phyloP scores from a whole-genome alignment of 1,140 invertebrate species.

The Bombyx mori region DNA sequence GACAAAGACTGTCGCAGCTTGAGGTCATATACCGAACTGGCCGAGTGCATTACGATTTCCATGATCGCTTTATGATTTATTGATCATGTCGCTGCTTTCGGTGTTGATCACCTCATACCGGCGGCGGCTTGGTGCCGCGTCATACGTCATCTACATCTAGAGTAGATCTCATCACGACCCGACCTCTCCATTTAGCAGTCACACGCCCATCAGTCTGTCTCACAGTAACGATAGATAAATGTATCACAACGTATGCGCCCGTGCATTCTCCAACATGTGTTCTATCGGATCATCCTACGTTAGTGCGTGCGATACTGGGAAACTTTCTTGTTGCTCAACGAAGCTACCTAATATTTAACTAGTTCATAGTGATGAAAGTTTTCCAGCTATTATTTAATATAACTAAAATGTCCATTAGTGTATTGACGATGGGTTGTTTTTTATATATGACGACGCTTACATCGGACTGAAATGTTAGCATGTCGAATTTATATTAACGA shows the following conservation, averaged over 20 bases:
- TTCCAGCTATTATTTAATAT: constrained; percentile 40
- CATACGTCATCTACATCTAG: constrained; percentile 39
- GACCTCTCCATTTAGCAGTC: constrained; percentile 56
- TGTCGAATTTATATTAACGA: too few relatives aligned
- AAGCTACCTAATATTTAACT: constrained; percentile 33
- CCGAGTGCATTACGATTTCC: constrained; percentile 19
- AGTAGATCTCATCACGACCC: constrained; percentile 53
- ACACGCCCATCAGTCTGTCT: constrained; percentile 53
- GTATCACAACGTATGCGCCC: constrained; percentile 70
- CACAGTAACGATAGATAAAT: constrained; percentile 66
- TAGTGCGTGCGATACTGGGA: constrained; percentile 39
- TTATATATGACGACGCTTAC: neutral
- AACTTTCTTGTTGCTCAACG: constrained; percentile 53
- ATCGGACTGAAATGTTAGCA: too few relatives aligned
- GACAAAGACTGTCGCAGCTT: constrained; percentile 62
- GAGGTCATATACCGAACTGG: constrained; percentile 49
- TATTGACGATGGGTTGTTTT: constrained; percentile 4
- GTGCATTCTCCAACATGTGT: constrained; percentile 37
- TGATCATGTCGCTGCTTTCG: constrained; percentile 62
- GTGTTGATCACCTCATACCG: constrained; percentile 55
- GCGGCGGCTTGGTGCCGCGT: constrained; percentile 50
- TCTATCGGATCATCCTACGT: constrained; percentile 38
- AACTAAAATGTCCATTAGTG: constrained; percentile 11
- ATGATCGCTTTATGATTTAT: constrained; percentile 30
- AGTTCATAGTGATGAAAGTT: constrained; percentile 54